Evolutionary conservation across 2,888 invertebrate genomes (phyloP).

Genomic region (Pyrochroa serraticornis): DNA sequence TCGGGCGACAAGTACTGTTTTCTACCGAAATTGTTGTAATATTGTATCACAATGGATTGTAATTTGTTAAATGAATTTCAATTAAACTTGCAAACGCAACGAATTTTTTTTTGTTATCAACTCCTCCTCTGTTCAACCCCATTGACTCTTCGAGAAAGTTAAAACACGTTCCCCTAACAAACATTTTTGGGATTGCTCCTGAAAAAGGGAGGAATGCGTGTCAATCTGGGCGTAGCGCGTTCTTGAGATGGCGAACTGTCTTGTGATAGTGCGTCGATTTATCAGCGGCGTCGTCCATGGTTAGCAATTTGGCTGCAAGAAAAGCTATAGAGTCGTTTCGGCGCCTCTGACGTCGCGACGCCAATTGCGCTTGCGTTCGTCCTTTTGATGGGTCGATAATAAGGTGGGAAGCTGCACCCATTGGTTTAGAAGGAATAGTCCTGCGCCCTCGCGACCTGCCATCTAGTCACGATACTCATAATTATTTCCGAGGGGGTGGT

Average conservation of each 20-base stretch:
- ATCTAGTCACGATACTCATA: slow-evolving; percentile 50
- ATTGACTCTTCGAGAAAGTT: neutral
- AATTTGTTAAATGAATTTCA: slow-evolving; percentile 59
- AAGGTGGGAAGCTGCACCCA: slow-evolving; percentile 40
- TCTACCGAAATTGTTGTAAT: slow-evolving; percentile 55
- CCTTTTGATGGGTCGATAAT: slow-evolving; percentile 39
- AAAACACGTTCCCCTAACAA: slow-evolving; percentile 1
- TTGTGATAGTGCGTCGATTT: neutral
- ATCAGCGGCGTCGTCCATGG: slow-evolving; percentile 13
- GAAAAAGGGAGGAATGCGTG: slow-evolving; percentile 11
- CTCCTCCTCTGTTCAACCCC: neutral
- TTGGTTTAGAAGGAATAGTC: slow-evolving; percentile 45
- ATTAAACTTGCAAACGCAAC: slow-evolving; percentile 42
- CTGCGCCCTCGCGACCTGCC: slow-evolving; percentile 48
- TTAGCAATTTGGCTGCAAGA: slow-evolving; percentile 1
- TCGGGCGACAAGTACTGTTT: slow-evolving; percentile 49
- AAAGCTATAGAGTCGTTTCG: slow-evolving; percentile 19
- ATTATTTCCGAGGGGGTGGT: slow-evolving; percentile 52
- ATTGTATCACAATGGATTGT: slow-evolving; percentile 59
- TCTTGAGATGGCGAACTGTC: slow-evolving; percentile 15
- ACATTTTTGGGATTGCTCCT: slow-evolving; percentile 14
- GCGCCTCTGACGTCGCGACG: slow-evolving; percentile 26
- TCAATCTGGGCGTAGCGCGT: slow-evolving; percentile 18
- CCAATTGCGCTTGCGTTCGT: slow-evolving; percentile 29
- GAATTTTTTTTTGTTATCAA: neutral